Percentiles rank a stretch among this genome's conserved stretches.
phyloP scores from a whole-genome alignment of 2,797 vertebrate species.

The Cichlasoma orientale region DNA sequence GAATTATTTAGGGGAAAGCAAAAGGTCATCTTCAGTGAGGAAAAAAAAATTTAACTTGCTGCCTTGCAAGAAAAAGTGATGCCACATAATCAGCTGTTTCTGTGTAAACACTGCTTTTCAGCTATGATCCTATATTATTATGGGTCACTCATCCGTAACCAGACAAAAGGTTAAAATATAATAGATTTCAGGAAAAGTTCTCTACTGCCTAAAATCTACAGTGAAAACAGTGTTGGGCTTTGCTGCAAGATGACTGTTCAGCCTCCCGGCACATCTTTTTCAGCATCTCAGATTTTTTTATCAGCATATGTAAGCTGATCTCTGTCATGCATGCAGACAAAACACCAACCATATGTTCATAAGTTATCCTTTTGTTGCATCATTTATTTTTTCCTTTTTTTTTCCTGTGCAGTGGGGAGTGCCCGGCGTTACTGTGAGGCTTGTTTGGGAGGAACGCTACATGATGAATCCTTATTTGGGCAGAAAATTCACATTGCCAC shows the following conservation, averaged over 20 bases:
- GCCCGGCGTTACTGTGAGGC: slow-evolving; percentile 39
- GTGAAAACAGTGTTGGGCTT: slow-evolving; percentile 26
- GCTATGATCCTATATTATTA: neutral
- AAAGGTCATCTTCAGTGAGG: neutral
- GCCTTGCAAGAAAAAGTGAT: neutral
- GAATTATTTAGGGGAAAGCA: neutral
- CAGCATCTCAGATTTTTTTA: slow-evolving; percentile 36
- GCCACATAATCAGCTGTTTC: neutral
- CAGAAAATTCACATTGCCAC: slow-evolving; percentile 73
- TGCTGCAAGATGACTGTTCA: slow-evolving; percentile 36
- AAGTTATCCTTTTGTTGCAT: slow-evolving; percentile 32
- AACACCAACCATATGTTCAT: slow-evolving; percentile 43
- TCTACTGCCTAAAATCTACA: slow-evolving; percentile 18
- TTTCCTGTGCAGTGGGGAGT: slow-evolving; percentile 37
- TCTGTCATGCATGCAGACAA: slow-evolving; percentile 33
- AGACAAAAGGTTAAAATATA: neutral
- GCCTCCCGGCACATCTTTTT: slow-evolving; percentile 23
- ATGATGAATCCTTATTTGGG: slow-evolving; percentile 82
- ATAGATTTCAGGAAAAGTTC: slow-evolving; percentile 22
- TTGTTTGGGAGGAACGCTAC: slow-evolving; percentile 52
- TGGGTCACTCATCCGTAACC: neutral
- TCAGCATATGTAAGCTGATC: slow-evolving; percentile 37
- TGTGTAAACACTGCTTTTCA: neutral
- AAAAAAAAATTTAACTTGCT: neutral
- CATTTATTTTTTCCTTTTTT: slow-evolving; percentile 48